phyloP scores from a whole-genome alignment of 1,140 invertebrate species.

The Yoshiicerus persimilis region DNA sequence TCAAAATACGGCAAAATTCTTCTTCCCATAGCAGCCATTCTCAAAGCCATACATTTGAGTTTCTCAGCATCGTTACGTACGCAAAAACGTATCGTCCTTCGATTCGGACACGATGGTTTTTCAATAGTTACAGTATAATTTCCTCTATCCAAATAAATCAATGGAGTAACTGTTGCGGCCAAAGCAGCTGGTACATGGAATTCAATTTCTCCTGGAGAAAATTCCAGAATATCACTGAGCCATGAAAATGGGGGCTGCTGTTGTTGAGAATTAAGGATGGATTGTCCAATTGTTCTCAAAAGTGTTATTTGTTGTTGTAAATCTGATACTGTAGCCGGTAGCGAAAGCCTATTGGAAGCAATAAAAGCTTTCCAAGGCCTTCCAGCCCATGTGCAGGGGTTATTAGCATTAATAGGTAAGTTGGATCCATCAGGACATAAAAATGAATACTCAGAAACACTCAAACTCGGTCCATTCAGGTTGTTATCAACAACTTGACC shows the following conservation, averaged over 20 bases:
- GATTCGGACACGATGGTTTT: slow-evolving; percentile 46
- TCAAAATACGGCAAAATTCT: slow-evolving; percentile 44
- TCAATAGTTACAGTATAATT: slow-evolving; percentile 48
- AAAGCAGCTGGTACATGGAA: slow-evolving; percentile 39
- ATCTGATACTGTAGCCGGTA: slow-evolving; percentile 30
- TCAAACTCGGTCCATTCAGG: background rate
- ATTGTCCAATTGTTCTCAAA: slow-evolving; percentile 16
- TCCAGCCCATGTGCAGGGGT: slow-evolving; percentile 48
- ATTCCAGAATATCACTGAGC: slow-evolving; percentile 44
- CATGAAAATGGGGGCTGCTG: slow-evolving; percentile 29
- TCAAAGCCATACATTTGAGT: slow-evolving; percentile 39
- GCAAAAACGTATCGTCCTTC: slow-evolving; percentile 43
- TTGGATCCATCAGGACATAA: slow-evolving; percentile 70
- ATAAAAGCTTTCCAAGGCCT: slow-evolving; percentile 47
- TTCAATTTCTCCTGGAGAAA: slow-evolving; percentile 39
- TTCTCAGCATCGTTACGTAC: slow-evolving; percentile 44
- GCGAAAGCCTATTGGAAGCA: slow-evolving; percentile 34
- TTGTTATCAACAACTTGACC: background rate
- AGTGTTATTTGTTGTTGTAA: slow-evolving; percentile 45
- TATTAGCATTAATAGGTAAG: slow-evolving; percentile 52
- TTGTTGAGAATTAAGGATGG: background rate
- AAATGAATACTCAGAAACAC: slow-evolving; percentile 58
- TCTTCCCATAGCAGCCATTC: slow-evolving; percentile 42
- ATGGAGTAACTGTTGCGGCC: slow-evolving; percentile 44
- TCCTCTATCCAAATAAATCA: slow-evolving; percentile 44